Evolutionary conservation across 2,888 invertebrate species (phyloP), one percentile per base, ranked within the genome.

Genomic region (Orgyia antiqua): DNA sequence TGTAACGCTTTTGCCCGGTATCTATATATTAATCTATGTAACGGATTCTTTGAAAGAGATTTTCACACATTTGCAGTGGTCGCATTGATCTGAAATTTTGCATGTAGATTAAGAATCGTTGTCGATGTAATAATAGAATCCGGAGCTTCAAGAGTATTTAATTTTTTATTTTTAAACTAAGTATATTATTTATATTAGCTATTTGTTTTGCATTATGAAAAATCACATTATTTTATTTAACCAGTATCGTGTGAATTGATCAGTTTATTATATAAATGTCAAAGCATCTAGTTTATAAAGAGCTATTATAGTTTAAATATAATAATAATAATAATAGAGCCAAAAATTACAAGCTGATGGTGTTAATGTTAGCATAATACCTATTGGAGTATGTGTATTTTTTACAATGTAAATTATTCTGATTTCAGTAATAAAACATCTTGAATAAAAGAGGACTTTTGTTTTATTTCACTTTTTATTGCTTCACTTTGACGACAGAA

Each of bases 391-490:
- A 71, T 68, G 78, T 79, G 87, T 87, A 87, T 87, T 87, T 87
- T 87, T 86, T 87, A 87, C 87, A 80, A 78, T 84, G 83, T 87
- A 86, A 86, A 83, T 80, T 83, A 83, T 82, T 84, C 82, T 83
- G 77, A 84, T 82, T 86, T 84, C 78, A 74, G 68, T 86, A 86
- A 84, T 83, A 86, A 86, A 84, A 82, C 52, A 58, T 71, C 62
- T 70, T 73, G 69, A 75, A 74, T 66, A 68, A 71, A 60, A 30
- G 8, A 29, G 9, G 4, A 11, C 27, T 21, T 13, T 28, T 23
- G 19, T 20, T 28, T 25, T 29, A 23, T 33, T 29, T 15, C 6
- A 19, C 9, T 40, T 44, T 43, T 43, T 28, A 40, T 33, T 30
- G 31, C 24, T 13, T 26, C 21, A 28, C 26, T 34, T 37, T 36